Conservation (phyloP, 2,888 invertebrate species). For the Melanostoma scalare region DNA sequence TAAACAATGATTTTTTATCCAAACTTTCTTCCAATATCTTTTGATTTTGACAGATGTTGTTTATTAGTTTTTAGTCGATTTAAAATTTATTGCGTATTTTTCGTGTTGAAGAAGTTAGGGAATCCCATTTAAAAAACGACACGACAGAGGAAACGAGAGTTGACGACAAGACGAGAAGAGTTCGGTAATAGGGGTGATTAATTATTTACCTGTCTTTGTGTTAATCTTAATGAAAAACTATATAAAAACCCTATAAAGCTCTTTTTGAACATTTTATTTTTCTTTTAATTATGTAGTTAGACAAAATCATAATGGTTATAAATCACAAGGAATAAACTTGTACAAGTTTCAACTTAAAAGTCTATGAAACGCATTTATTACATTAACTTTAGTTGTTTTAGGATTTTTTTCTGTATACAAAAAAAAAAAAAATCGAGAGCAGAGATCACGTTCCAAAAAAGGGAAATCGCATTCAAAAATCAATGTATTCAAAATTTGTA, state of each 20-base stretch:
- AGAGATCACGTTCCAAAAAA: slow-evolving; percentile 11
- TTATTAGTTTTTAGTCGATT: no score
- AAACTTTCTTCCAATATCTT: no score
- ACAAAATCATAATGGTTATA: neutral
- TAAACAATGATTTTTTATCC: no score
- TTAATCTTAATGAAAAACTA: neutral
- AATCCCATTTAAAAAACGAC: no score
- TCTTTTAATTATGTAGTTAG: neutral
- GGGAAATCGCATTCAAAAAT: neutral
- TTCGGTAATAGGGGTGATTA: no score
- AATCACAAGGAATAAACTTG: slow-evolving; percentile 22
- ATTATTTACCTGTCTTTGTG: no score
- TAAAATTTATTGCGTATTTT: no score
- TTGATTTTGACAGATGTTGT: no score
- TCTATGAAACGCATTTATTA: slow-evolving; percentile 9
- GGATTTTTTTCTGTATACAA: neutral
- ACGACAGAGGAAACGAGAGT: no score
- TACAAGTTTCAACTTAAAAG: slow-evolving; percentile 8
- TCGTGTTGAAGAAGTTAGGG: no score
- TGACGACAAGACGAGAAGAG: no score
- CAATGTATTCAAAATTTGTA: neutral
- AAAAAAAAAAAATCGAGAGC: neutral
- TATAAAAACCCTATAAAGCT: neutral
- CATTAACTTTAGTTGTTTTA: neutral
- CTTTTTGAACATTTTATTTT: slow-evolving; percentile 19